Conservation (phyloP, 2,113 vertebrate genomes). For the Antennarius striatus region DNA sequence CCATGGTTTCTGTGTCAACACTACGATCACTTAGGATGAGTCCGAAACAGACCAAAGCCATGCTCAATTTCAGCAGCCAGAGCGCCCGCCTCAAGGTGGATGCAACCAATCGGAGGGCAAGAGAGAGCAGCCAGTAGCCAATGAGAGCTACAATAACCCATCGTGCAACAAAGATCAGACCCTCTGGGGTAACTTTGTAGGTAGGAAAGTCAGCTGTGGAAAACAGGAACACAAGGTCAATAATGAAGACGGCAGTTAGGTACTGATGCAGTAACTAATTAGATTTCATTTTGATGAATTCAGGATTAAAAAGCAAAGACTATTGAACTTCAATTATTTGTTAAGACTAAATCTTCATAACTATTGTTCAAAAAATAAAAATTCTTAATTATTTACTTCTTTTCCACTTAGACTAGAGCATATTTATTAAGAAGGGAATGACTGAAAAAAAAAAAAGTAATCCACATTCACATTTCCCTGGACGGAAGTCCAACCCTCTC, state of each 20-base stretch:
- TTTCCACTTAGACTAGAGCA: too few species aligned
- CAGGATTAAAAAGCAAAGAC: neutral
- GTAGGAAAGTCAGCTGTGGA: conserved; percentile 44
- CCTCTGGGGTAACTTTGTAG: conserved; percentile 60
- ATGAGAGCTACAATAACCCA: conserved; percentile 70
- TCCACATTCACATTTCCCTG: too few species aligned
- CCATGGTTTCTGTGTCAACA: conserved; percentile 61
- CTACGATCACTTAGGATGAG: conserved; percentile 67
- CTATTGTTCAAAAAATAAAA: too few species aligned
- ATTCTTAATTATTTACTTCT: too few species aligned
- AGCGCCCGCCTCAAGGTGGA: conserved; percentile 58
- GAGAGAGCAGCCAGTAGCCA: conserved; percentile 72
- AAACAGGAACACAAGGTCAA: neutral
- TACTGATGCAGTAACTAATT: neutral
- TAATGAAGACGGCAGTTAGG: neutral
- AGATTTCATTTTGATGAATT: neutral
- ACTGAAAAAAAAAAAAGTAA: too few species aligned
- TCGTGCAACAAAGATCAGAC: conserved; percentile 62
- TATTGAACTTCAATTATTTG: neutral
- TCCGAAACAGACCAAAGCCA: conserved; percentile 54
- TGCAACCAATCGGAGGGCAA: conserved; percentile 54
- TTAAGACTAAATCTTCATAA: too few species aligned
- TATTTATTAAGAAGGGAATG: too few species aligned
- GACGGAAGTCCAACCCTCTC: too few species aligned
- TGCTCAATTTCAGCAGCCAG: conserved; percentile 69